Evolutionary conservation across 2,888 invertebrate species (phyloP), one percentile per base, ranked within the genome.

Genomic region (Polietes domitor): DNA sequence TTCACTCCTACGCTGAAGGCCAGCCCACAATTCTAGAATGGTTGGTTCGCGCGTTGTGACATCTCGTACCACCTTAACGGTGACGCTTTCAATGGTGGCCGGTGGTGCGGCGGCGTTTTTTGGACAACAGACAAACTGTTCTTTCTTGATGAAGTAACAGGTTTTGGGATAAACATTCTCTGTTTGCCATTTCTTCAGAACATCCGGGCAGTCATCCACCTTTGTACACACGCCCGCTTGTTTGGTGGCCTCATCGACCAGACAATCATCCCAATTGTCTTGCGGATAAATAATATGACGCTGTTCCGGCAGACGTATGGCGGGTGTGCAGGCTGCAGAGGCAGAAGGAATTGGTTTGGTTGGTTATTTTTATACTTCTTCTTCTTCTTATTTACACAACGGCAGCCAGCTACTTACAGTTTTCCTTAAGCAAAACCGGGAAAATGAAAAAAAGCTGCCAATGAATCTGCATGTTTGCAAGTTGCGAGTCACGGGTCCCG

Each of bases 81-180:
- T 41, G 2, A n/a, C 2, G 17, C 12, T 10, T 17, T 53, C 55
- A 9, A 58, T 50, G 26, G 47, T 77, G 15, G 2, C 37, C 3
- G 28, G 5, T 76, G 70, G 9, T 28, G n/a, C 0, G 15, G 7
- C 24, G 72, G 50, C 37, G 53, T 41, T 53, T n/a, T 47, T 15
- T 21, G 86, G 86, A 84, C 90, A 90, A 76, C 90, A 90, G 3
- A 90, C 87, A 70, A 87, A 88, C 17, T 90, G 89, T 78, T 90
- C 89, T 37, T 87, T 89, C 61, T 88, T 90, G 5, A 89, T 86
- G 19, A 90, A 90, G 76, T 88, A 91, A 79, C 90, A 90, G 28
- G 89, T 90, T 78, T 89, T 88, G 28, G 91, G 90, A 0, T 82
- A 71, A n/a, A 87, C 37, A 3, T 86, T 83, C 3, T 87, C 65